phyloP scores from a whole-genome alignment of 2,888 invertebrate species.

The Helicoverpa assulta region DNA sequence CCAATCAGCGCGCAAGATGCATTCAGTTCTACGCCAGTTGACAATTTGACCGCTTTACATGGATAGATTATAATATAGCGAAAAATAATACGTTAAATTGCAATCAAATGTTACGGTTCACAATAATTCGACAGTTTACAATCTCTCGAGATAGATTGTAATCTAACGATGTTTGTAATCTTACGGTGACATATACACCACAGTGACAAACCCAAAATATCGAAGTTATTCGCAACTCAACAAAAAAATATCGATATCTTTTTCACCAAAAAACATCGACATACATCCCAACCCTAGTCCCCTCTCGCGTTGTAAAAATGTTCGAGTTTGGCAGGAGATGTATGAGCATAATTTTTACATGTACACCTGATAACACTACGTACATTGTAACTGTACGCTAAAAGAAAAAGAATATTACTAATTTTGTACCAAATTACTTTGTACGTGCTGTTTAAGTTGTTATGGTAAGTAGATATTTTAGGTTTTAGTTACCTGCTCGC shows the following conservation, averaged over 20 bases:
- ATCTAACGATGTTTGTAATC: no score
- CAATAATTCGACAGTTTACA: no score
- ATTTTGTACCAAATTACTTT: conserved; percentile 33
- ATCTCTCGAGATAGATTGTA: no score
- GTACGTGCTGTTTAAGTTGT: background rate
- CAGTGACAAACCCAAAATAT: no score
- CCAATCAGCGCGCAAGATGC: no score
- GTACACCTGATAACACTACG: conserved; percentile 43
- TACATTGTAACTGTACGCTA: conserved; percentile 28
- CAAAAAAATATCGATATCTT: conserved; percentile 23
- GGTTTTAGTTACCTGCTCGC: background rate
- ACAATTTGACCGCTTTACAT: no score
- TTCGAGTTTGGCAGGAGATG: conserved; percentile 57
- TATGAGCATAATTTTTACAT: conserved; percentile 59
- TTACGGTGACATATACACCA: no score
- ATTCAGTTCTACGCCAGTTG: no score
- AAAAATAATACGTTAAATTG: no score
- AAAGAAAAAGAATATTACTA: conserved; percentile 25
- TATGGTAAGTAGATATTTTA: conserved; percentile 3
- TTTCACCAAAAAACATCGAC: conserved; percentile 23
- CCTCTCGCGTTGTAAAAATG: conserved; percentile 41
- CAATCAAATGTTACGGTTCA: no score
- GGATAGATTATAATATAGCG: no score
- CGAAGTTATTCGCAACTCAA: no score
- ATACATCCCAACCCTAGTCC: conserved; percentile 23